Evolutionary conservation across 2,888 invertebrate species (phyloP), one percentile per base, ranked within the genome.

Genomic region (Mythimna loreyi): DNA sequence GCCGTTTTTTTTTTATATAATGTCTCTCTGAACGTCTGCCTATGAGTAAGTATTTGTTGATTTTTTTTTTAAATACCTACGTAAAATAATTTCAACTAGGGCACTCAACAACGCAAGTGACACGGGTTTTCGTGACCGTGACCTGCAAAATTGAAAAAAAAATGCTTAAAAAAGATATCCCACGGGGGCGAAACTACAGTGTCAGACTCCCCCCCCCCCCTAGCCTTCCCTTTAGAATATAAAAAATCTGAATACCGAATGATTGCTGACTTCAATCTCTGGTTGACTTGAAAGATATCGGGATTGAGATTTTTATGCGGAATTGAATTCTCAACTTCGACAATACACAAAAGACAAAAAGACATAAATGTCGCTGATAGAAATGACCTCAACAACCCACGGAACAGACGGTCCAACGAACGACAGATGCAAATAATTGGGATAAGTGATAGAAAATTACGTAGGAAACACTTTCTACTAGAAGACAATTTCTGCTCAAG

Each of bases 401-500:
- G 59, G 56, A 58, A 72, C 62, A 60, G 78, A 83, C 60, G 68
- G 68, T 45, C 62, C 36, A 56, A 70, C 56, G 30, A 69, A 72
- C 73, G 71, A 76, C 85, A 83, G 85, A 81, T 85, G 85, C 67
- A 55, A 75, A 75, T 85, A 83, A 85, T 83, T 82, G 73, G 62
- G 56, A 75, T 82, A 79, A 78, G 79, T 81, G 78, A 82, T 83
- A 83, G 75, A 73, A 79, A 76, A 85, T 82, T 75, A 80, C 74
- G 62, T 59, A 71, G 65, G 69, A 69, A 72, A 57, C 61, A 74
- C 62, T 77, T 69, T 80, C 66, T 57, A 72, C 36, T 65, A 57
- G 43, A 73, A 70, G 56, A 70, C 72, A 62, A 67, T 69, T 81
- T 63, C 55, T 57, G 59, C 65, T 62, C 52, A 81, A 75, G 58